Base-by-base conservation (phyloP, 1,140 invertebrate species). In the Drosophila sulfurigaster region DNA sequence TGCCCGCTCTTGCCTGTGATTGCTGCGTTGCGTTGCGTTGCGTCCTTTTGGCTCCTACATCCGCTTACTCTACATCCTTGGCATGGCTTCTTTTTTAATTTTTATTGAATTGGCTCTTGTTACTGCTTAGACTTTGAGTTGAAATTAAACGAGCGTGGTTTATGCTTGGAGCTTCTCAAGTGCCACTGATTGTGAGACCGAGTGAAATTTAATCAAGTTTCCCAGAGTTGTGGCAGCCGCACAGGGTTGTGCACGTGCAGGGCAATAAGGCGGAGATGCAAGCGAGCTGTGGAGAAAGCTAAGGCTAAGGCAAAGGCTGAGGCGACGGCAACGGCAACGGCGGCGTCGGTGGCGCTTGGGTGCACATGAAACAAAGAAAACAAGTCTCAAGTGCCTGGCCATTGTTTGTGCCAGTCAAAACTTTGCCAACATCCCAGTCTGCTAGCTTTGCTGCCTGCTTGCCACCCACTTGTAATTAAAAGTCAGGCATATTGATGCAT, bases 161-260 rank as follows among this genome's bases (percentile, higher is more conserved):
- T 88, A 88, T 88, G 83, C 80, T 77, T 71, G 67, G 49, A 65
- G 69, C 43, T 58, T 45, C 75, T 65, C 65, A 62, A 75, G 72
- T 69, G 75, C 65, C 65, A 62, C 71, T 63, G 70, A 62, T 73
- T 62, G 66, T 69, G 75, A 72, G 74, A 68, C 66, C 59, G 76
- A 79, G 83, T 82, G 83, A 87, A 87, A 88, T 87, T 88, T 87
- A 87, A 87, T 87, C 83, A 87, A 87, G 83, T 87, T 88, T 79
- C 48, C 35, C 54, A n/a, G 35, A 38, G 35, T 16, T n/a, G 25
- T 6, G 30, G 32, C 65, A 60, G 71, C 65, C 71, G 71, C 20
- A 25, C 20, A 75, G 73, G 73, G 67, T 75, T 71, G 20, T 25
- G 59, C 66, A 73, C 63, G 64, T 59, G 64, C 66, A 46, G 5